phyloP scores from a whole-genome alignment of 1,140 invertebrate species.

The Himalopsyche phryganea region DNA sequence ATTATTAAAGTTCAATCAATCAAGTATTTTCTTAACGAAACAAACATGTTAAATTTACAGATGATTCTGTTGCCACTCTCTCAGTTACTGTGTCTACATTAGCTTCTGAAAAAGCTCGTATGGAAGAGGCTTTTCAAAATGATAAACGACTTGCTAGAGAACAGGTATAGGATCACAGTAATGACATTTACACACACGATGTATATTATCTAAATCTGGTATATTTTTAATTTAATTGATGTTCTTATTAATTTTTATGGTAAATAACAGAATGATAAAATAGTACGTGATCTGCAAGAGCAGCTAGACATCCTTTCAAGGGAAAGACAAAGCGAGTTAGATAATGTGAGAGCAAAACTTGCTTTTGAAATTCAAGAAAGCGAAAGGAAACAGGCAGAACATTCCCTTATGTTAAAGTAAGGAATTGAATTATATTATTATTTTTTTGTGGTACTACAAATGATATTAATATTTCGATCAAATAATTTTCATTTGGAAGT shows the following conservation, averaged over 20 bases:
- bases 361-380: slow-evolving; percentile 72
- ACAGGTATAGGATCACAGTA: slow-evolving; percentile 51
- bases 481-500: too few species aligned
- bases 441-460: slow-evolving; percentile 10
- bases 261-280: slow-evolving; percentile 66
- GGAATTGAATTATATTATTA: slow-evolving; percentile 16
- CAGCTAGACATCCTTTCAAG: slow-evolving; percentile 58
- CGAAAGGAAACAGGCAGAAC: slow-evolving; percentile 73
- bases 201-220: too few species aligned
- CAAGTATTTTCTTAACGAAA: too few species aligned
- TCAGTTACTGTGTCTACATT: slow-evolving; percentile 74
- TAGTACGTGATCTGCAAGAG: slow-evolving; percentile 59
- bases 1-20: too few species aligned
- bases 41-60: slow-evolving; percentile 20
- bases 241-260: too few species aligned
- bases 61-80: slow-evolving; percentile 59
- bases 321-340: slow-evolving; percentile 58
- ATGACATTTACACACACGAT: too few species aligned
- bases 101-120: slow-evolving; percentile 74
- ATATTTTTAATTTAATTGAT: too few species aligned
- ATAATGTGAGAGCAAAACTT: slow-evolving; percentile 68
- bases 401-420: slow-evolving; percentile 62
- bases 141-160: slow-evolving; percentile 73
- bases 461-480: too few species aligned
- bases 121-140: slow-evolving; percentile 77